Evolutionary conservation across 2,797 vertebrate species (phyloP).

Genomic region (Crocidura indochinensis): DNA sequence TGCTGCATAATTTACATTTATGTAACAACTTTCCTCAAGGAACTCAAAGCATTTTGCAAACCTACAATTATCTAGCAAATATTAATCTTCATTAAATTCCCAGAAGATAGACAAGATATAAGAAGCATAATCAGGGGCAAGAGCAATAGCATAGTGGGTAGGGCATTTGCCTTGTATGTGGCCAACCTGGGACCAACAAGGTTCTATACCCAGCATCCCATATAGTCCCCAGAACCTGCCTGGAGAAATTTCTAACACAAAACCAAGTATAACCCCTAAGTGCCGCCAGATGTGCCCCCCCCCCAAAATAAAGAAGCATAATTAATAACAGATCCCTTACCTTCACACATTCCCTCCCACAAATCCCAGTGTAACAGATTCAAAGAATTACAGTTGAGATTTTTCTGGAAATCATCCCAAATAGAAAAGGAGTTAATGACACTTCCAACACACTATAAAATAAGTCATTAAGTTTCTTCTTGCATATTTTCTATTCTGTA

Average conservation of each 20-base stretch:
- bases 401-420: slow-evolving; percentile 46
- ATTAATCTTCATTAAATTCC: slow-evolving; percentile 75
- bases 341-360: slow-evolving; percentile 39
- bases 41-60: slow-evolving; percentile 78
- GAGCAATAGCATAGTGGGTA: too few relatives aligned
- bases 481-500: slow-evolving; percentile 21
- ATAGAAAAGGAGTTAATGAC: slow-evolving; percentile 48
- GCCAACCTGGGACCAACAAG: too few relatives aligned
- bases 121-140: slow-evolving; percentile 19
- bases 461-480: slow-evolving; percentile 38
- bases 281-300: too few relatives aligned
- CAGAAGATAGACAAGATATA: slow-evolving; percentile 63
- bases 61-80: slow-evolving; percentile 71
- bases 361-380: slow-evolving; percentile 30
- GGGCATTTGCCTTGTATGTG: too few relatives aligned
- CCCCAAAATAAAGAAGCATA: slow-evolving; percentile 31
- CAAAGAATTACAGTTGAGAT: slow-evolving; percentile 57
- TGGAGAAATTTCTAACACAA: too few relatives aligned
- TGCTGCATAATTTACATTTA: slow-evolving; percentile 79
- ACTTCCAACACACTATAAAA: neutral
- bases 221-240: too few relatives aligned
- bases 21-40: slow-evolving; percentile 65
- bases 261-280: too few relatives aligned
- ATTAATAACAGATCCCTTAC: slow-evolving; percentile 60
- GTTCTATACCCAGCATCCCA: too few relatives aligned